Evolutionary conservation across 2,888 invertebrate species (phyloP).

Genomic region (Lithodes maja): DNA sequence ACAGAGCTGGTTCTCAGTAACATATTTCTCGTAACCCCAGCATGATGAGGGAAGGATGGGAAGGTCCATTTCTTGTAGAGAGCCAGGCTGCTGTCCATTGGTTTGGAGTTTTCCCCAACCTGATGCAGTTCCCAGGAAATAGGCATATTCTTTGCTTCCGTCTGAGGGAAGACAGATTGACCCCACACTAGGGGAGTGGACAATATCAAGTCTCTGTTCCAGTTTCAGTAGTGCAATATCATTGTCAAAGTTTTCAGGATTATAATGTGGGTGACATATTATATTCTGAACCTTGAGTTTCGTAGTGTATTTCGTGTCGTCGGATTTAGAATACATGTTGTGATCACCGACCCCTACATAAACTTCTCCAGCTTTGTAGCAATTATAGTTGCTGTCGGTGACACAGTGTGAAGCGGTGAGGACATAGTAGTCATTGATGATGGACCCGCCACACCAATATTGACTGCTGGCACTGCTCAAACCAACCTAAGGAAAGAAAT

Average conservation of each 20-base stretch:
- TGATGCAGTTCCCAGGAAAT: not conserved
- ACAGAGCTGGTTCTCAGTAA: conserved; percentile 78
- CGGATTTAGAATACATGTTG: too few species aligned
- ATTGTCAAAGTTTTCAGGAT: not conserved
- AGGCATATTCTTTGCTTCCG: not conserved
- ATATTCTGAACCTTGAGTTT: too few species aligned
- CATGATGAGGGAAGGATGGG: conserved; percentile 16
- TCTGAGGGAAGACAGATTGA: conserved; percentile 42
- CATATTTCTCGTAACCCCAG: not conserved
- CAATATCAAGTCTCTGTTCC: conserved; percentile 20
- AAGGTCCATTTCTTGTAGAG: conserved; percentile 11
- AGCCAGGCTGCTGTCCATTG: not conserved
- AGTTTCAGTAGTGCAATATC: conserved; percentile 45
- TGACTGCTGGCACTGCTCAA: too few species aligned
- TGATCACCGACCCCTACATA: too few species aligned
- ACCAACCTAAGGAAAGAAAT: too few species aligned
- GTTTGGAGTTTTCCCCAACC: conserved; percentile 13
- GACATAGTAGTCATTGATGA: too few species aligned
- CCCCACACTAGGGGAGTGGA: conserved; percentile 11
- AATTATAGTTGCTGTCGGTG: too few species aligned
- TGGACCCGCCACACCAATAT: too few species aligned
- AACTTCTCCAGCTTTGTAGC: too few species aligned
- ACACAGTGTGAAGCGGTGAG: too few species aligned
- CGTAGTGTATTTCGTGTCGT: too few species aligned
- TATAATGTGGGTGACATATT: too few species aligned